Percentiles rank a stretch among this genome's conserved stretches.
Evolutionary conservation across 1,140 invertebrate genomes (phyloP).

Genomic region (Habropoda laboriosa): DNA sequence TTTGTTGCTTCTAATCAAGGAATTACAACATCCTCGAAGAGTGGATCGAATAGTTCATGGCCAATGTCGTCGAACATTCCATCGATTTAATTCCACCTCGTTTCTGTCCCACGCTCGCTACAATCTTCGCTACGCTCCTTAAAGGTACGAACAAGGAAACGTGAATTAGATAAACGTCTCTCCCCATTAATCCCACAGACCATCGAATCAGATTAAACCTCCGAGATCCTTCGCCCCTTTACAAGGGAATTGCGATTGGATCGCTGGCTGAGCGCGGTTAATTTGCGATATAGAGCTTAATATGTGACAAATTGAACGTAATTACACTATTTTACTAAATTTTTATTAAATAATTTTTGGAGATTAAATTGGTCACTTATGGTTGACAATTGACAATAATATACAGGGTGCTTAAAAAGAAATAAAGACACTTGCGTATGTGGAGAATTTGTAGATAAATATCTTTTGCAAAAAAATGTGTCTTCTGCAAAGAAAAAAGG

Average conservation of each 20-base stretch:
- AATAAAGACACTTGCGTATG: no score
- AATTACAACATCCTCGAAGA: not conserved
- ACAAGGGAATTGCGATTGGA: constrained; percentile 8
- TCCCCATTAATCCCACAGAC: constrained; percentile 50
- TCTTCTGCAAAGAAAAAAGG: no score
- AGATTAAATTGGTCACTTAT: no score
- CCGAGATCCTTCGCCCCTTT: constrained; percentile 12
- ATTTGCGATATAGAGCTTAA: not conserved
- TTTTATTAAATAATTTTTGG: no score
- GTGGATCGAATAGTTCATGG: not conserved
- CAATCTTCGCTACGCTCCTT: constrained; percentile 18
- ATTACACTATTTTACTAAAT: no score
- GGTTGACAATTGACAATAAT: no score
- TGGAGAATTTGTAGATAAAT: no score
- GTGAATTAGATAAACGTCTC: constrained; percentile 55
- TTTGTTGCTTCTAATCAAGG: constrained; percentile 20
- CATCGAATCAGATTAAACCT: constrained; percentile 55
- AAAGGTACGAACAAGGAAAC: constrained; percentile 53
- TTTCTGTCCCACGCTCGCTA: constrained; percentile 21
- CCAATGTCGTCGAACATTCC: constrained; percentile 3
- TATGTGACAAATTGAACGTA: not conserved
- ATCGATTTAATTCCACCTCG: constrained; percentile 44
- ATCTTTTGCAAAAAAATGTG: no score
- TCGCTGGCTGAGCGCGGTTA: not conserved
- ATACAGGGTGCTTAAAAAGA: no score